These are phyloP conservation scores for Drosophila neonasuta DNA, from an alignment of 2,888 invertebrate species.

Conservation along the genomic window DNA sequence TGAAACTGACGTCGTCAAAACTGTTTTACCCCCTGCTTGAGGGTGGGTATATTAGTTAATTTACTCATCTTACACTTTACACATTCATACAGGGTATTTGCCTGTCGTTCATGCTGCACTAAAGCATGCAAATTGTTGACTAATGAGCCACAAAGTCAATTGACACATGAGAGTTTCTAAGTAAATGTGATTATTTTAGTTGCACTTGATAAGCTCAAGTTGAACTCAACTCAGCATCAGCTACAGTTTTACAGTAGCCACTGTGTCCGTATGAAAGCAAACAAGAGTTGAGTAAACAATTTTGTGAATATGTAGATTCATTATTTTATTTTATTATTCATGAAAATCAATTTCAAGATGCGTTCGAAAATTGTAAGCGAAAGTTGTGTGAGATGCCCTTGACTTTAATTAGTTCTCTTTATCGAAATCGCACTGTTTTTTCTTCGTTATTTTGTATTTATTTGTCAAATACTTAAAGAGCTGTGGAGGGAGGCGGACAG, in stretches of 20 bases:
- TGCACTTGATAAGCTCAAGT: constrained; percentile 38
- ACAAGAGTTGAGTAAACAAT: neutral
- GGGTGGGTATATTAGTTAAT: neutral
- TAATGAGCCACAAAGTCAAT: constrained; percentile 49
- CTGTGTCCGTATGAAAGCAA: neutral
- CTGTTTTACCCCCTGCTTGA: constrained; percentile 13
- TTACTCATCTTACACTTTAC: neutral
- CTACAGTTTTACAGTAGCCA: constrained; percentile 25
- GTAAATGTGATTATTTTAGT: constrained; percentile 40
- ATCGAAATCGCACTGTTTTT: constrained; percentile 40
- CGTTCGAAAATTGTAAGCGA: constrained; percentile 23
- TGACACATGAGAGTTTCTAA: constrained; percentile 11
- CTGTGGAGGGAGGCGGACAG: constrained; percentile 6
- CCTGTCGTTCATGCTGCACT: neutral
- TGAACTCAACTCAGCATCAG: constrained; percentile 1
- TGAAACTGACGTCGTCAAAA: constrained; percentile 55
- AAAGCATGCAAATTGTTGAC: constrained; percentile 44
- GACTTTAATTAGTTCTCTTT: constrained; percentile 60
- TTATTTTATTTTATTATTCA: neutral
- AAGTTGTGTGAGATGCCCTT: constrained; percentile 52
- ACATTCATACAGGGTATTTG: constrained; percentile 23
- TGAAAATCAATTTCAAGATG: constrained; percentile 5
- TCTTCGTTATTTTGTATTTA: constrained; percentile 21
- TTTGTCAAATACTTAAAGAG: constrained; percentile 44
- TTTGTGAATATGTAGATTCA: neutral